These are phyloP conservation scores for Picus viridis DNA, from an alignment of 2,797 vertebrate species.

Conservation along the genomic window DNA sequence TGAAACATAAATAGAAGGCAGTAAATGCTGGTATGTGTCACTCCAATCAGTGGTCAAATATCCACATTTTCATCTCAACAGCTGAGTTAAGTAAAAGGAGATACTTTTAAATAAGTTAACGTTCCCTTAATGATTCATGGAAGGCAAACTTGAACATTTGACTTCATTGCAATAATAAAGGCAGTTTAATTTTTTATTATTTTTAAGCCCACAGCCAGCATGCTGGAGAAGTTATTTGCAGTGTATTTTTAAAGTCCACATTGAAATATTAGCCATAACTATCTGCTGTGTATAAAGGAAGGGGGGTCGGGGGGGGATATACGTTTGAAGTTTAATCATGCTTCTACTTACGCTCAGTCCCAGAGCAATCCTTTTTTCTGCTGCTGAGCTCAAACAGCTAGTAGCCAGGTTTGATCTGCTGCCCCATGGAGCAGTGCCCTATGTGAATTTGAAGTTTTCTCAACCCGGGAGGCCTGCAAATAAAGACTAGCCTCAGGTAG, in stretches of 20 bases:
- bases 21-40: background rate
- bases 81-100: background rate
- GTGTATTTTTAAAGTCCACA: conserved; percentile 72
- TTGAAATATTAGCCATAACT: conserved; percentile 76
- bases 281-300: conserved; percentile 69
- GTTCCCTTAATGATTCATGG: conserved; percentile 10
- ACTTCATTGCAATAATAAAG: conserved; percentile 10
- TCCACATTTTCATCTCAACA: background rate
- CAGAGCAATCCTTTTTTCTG: conserved; percentile 89
- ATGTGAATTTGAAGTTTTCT: conserved; percentile 81
- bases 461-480: conserved; percentile 78
- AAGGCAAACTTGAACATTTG: conserved; percentile 32
- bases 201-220: background rate
- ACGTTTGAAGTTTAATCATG: conserved; percentile 88
- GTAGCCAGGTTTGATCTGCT: conserved; percentile 90
- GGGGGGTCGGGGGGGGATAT: background rate
- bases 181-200: conserved; percentile 38
- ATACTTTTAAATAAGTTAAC: conserved; percentile 7
- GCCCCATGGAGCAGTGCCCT: conserved; percentile 84
- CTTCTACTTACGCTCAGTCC: conserved; percentile 86
- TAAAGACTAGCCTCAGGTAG: conserved; percentile 78
- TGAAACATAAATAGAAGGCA: background rate
- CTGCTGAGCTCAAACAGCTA: conserved; percentile 86
- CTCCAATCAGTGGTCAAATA: background rate
- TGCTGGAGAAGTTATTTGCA: conserved; percentile 70